Percentiles rank a stretch among this genome's conserved stretches.
These are phyloP conservation scores for Barnardius zonarius DNA, from an alignment of 2,113 vertebrate genomes.

Conservation along the genomic window DNA sequence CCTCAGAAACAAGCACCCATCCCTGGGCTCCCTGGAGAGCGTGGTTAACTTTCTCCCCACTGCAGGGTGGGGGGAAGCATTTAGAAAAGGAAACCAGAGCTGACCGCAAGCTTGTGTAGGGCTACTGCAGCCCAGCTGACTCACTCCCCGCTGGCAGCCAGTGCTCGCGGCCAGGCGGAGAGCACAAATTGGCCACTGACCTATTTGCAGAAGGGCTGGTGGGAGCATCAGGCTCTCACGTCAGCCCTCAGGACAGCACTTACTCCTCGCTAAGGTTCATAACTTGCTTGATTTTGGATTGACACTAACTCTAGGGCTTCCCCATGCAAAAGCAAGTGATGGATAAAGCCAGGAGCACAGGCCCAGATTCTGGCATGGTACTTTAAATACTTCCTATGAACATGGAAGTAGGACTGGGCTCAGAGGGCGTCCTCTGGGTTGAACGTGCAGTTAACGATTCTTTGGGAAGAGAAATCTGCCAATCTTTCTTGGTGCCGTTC, in stretches of 20 bases:
- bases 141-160: not conserved
- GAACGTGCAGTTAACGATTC: not conserved
- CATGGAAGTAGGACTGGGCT: not conserved
- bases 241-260: not conserved
- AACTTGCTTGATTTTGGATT: not conserved
- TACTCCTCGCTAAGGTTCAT: not conserved
- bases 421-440: not conserved
- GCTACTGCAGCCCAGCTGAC: not conserved
- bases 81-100: not conserved
- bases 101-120: not conserved
- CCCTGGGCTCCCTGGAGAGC: fast-evolving
- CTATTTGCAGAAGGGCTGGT: not conserved
- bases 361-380: not conserved
- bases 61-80: not conserved
- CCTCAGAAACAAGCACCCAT: not conserved
- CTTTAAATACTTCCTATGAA: not conserved
- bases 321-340: fast-evolving
- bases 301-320: not conserved
- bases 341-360: not conserved
- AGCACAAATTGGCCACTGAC: not conserved
- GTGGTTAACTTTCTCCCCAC: fast-evolving
- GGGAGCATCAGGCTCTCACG: not conserved
- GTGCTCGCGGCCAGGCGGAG: fast-evolving
- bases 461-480: not conserved
- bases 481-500: not conserved